Evolutionary conservation across 2,888 invertebrate species (phyloP).

Genomic region (Xestia ashworthii): DNA sequence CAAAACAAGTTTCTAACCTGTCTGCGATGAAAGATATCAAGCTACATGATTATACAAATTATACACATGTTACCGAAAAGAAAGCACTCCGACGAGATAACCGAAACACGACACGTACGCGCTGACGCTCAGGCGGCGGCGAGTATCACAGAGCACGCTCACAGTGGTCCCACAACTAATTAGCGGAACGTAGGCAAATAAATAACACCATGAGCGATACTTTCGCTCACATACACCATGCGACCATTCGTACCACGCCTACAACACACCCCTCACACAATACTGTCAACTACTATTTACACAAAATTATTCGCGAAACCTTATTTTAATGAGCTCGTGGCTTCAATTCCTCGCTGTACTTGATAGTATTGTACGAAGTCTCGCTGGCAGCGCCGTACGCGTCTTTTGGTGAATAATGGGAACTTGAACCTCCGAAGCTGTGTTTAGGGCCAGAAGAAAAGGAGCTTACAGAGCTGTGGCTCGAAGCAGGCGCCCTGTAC

Average conservation of each 20-base stretch:
- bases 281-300: constrained; percentile 76
- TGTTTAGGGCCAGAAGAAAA: constrained; percentile 82
- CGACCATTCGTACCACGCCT: constrained; percentile 66
- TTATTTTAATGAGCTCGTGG: constrained; percentile 78
- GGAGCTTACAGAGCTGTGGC: constrained; percentile 79
- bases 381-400: constrained; percentile 85
- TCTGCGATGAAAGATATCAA: constrained; percentile 66
- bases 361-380: constrained; percentile 87
- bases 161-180: constrained; percentile 72
- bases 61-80: constrained; percentile 77
- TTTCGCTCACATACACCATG: constrained; percentile 70
- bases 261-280: constrained; percentile 65
- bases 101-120: constrained; percentile 71
- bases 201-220: constrained; percentile 72
- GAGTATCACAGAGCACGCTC: constrained; percentile 66
- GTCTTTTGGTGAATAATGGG: constrained; percentile 83
- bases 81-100: constrained; percentile 76
- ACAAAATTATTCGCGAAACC: constrained; percentile 65
- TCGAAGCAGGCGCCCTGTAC: constrained; percentile 78
- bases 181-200: constrained; percentile 81
- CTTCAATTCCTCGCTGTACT: constrained; percentile 88
- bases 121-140: constrained; percentile 61
- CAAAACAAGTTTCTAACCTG: constrained; percentile 67
- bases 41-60: constrained; percentile 77
- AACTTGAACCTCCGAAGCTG: constrained; percentile 77